These are phyloP conservation scores for Caenorhabditis plicata DNA, from an alignment of 2,888 invertebrate genomes.

Conservation along the genomic window DNA sequence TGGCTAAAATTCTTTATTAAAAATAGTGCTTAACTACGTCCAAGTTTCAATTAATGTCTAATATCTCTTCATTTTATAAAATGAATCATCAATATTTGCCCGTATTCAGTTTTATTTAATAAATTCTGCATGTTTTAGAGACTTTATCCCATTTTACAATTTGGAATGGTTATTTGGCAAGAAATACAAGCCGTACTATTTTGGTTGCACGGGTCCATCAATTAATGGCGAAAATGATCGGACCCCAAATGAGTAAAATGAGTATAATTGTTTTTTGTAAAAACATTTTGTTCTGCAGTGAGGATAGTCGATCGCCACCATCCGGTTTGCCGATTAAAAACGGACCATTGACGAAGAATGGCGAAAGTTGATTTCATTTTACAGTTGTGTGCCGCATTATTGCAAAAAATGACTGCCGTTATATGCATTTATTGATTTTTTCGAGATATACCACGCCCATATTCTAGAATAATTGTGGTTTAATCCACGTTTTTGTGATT, in stretches of 20 bases:
- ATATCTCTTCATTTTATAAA: too few relatives aligned
- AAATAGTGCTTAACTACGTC: too few relatives aligned
- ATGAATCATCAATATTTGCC: background rate
- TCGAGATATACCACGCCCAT: too few relatives aligned
- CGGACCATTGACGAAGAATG: constrained; percentile 4
- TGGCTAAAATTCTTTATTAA: too few relatives aligned
- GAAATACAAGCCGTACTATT: constrained; percentile 18
- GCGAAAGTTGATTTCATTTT: constrained; percentile 5
- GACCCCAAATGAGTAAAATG: constrained; percentile 19
- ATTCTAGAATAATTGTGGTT: too few relatives aligned
- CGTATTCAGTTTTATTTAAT: background rate
- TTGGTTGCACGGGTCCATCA: constrained; percentile 22
- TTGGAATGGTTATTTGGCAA: constrained; percentile 25
- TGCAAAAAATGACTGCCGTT: constrained; percentile 10
- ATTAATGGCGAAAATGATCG: constrained; percentile 15
- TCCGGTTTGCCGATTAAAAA: too few relatives aligned
- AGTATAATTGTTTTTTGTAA: background rate
- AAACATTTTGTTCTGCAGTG: constrained; percentile 5
- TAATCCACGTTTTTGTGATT: too few relatives aligned
- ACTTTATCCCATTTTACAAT: constrained; percentile 22
- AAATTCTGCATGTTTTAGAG: constrained; percentile 11
- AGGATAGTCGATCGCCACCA: constrained; percentile 12
- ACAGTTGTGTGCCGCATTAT: constrained; percentile 1
- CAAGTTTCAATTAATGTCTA: too few relatives aligned
- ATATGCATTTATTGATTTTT: too few relatives aligned